Conservation (phyloP, 2,797 vertebrate genomes). For the Falco cherrug region DNA sequence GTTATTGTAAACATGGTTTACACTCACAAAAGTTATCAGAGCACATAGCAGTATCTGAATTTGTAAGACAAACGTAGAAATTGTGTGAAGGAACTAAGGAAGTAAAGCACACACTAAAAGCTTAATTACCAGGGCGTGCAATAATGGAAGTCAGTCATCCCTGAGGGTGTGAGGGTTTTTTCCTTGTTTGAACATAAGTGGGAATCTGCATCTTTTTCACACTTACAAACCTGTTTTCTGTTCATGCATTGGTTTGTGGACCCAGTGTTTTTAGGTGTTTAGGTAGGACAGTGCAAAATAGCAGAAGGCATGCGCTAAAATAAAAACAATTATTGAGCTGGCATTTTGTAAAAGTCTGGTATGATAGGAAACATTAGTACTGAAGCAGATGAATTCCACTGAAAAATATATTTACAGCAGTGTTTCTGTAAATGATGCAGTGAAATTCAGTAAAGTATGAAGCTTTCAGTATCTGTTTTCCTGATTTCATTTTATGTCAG, state of each 20-base stretch:
- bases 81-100: not conserved
- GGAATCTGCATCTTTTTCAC: not conserved
- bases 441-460: not conserved
- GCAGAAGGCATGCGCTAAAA: not conserved
- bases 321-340: not conserved
- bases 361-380: not conserved
- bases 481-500: not conserved
- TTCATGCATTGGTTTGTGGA: not conserved
- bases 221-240: not conserved
- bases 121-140: not conserved
- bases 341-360: not conserved
- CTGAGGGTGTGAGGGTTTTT: not conserved
- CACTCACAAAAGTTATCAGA: not conserved
- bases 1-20: not conserved
- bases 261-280: not conserved
- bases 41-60: not conserved
- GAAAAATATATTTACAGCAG: not conserved
- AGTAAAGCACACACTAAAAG: not conserved
- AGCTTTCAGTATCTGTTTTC: not conserved
- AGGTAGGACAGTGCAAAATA: not conserved
- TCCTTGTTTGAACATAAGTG: not conserved
- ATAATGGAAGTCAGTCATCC: not conserved
- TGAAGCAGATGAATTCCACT: not conserved
- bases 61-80: not conserved
- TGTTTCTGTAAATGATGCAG: rapidly evolving